Base-by-base conservation (phyloP, 1,140 invertebrate genomes). In the Leptopilina clavipes region DNA sequence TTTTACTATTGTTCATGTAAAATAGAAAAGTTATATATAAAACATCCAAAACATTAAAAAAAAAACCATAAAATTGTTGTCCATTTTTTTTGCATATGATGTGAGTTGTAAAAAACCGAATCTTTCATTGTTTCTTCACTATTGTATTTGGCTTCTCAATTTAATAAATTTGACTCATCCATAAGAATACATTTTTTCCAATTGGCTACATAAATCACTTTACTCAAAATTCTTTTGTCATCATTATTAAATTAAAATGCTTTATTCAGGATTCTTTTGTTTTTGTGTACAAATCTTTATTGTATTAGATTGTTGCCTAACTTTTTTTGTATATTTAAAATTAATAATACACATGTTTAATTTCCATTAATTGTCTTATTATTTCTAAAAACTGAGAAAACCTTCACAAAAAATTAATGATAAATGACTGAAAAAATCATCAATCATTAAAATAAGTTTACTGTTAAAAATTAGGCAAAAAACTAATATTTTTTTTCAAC, bases 1-100 rank as follows among this genome's bases (percentile, higher is more conserved):
- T n/a, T 65, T 65, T 31, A 65, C 59, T 65, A 65, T 65, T 65
- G 22, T 65, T 65, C 59, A 65, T n/a, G 22, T 65, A 31, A 65
- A 65, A 65, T 65, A 65, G 59, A 12, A 65, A 65, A 65, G 12
- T 65, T 22, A 65, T 54, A 40, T 40, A 48, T 52, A 52, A 8
- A 65, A 22, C 22, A 65, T 11, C 25, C 11, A 22, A n/a, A n/a
- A n/a, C n/a, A n/a, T 65, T 22, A 8, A 65, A 65, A 31, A 65
- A 65, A 65, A 37, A 31, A 14, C 14, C 11, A n/a, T 6, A 31
- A 65, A 31, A 65, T 31, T 22, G 22, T n/a, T 37, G 6, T 65
- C 6, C 14, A 37, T 65, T 31, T 65, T 65, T 31, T 31, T 65
- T 31, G 12, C 14, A 31, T 2, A 65, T 31, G 22, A 65, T 65